These are phyloP conservation scores for Stratiomys singularior DNA, from an alignment of 2,888 invertebrate species.

Conservation along the genomic window DNA sequence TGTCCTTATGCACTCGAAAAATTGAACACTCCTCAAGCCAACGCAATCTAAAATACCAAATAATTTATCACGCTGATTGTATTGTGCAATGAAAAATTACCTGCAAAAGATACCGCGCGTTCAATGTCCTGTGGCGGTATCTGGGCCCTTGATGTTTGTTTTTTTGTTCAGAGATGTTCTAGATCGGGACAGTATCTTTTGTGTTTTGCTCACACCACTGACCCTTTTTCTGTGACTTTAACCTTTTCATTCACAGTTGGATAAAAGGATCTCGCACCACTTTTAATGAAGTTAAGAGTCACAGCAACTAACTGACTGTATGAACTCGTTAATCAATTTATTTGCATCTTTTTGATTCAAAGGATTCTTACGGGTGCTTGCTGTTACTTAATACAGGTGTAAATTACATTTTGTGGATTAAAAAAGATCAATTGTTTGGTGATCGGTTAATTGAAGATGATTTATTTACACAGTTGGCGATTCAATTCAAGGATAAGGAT, in stretches of 20 bases:
- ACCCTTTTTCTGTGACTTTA: neutral
- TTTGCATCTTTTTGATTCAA: conserved; percentile 39
- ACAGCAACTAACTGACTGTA: neutral
- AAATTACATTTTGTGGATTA: conserved; percentile 15
- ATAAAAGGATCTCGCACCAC: neutral
- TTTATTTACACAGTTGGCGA: neutral
- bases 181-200: conserved; percentile 18
- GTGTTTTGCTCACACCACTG: neutral
- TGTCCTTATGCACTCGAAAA: neutral
- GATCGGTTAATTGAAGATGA: conserved; percentile 35
- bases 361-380: neutral
- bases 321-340: conserved; percentile 25
- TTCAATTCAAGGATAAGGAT: neutral
- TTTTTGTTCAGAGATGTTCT: neutral
- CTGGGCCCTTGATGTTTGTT: conserved; percentile 24
- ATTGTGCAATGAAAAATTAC: conserved; percentile 33
- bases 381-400: conserved; percentile 29
- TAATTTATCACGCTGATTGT: conserved; percentile 29
- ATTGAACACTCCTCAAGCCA: neutral
- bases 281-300: neutral
- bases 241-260: conserved; percentile 28
- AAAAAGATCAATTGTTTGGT: conserved; percentile 18
- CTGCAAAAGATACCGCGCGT: conserved; percentile 28
- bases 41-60: neutral
- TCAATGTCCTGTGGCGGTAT: conserved; percentile 32